These are phyloP conservation scores for Rhinopithecus roxellana DNA, from an alignment of 2,113 vertebrate genomes.

Conservation along the genomic window DNA sequence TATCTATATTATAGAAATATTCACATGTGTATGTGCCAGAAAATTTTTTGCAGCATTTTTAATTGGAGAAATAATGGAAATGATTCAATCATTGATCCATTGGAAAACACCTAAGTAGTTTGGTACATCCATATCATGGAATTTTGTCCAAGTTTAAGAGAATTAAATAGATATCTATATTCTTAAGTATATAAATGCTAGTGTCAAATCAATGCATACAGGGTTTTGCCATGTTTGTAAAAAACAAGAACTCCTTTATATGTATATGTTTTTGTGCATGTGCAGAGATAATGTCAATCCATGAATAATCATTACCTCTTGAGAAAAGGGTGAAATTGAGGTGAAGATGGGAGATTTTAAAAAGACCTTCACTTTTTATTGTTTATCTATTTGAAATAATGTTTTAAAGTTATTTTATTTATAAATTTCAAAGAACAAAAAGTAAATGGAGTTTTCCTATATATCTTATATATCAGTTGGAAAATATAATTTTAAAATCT, in stretches of 20 bases:
- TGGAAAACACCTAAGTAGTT: not conserved
- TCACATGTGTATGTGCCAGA: not conserved
- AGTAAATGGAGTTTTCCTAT: not conserved
- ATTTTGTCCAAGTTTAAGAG: not conserved
- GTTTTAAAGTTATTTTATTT: not conserved
- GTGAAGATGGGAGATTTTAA: not conserved
- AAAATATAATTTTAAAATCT: not conserved
- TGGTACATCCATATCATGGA: too few species aligned
- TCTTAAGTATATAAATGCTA: not conserved
- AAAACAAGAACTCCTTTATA: not conserved
- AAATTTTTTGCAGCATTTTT: not conserved
- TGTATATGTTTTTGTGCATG: not conserved
- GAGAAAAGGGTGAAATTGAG: not conserved
- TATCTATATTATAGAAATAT: not conserved
- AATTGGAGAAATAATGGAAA: not conserved
- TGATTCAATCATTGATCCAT: not conserved
- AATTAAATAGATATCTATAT: not conserved
- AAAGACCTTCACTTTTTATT: not conserved
- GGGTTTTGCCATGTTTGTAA: not conserved
- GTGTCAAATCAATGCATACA: not conserved
- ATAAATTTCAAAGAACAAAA: not conserved
- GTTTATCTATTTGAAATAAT: not conserved
- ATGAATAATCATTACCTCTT: fast-evolving
- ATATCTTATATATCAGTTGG: not conserved
- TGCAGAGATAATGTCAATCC: not conserved